Conservation (phyloP, 2,888 invertebrate species). For the Leptinotarsa peninsularis region DNA sequence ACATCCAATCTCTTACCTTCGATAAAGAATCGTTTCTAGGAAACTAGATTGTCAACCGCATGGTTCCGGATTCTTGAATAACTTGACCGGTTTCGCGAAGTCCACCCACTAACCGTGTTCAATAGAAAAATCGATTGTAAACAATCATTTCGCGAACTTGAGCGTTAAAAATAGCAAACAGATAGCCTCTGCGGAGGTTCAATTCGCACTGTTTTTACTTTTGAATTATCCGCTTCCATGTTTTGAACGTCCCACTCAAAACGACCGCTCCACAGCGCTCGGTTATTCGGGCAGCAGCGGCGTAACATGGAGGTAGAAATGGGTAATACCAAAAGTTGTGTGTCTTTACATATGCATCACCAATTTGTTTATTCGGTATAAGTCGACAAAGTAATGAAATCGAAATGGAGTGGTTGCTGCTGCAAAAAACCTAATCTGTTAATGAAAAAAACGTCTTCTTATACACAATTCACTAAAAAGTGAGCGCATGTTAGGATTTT, state of each 20-base stretch:
- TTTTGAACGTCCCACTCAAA: slow-evolving; percentile 47
- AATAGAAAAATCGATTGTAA: slow-evolving; percentile 31
- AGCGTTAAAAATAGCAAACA: slow-evolving; percentile 30
- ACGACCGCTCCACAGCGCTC: slow-evolving; percentile 27
- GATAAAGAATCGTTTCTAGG: slow-evolving; percentile 13
- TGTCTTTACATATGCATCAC: background rate
- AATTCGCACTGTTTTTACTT: slow-evolving; percentile 21
- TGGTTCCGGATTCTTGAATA: slow-evolving; percentile 13
- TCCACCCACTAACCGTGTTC: slow-evolving; percentile 21
- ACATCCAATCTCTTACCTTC: slow-evolving; percentile 1
- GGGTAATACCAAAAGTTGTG: background rate
- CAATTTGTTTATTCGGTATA: too few relatives aligned
- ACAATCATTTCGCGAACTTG: slow-evolving; percentile 28
- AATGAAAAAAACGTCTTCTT: too few relatives aligned
- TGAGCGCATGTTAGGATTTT: too few relatives aligned
- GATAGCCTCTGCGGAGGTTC: background rate
- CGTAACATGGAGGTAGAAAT: background rate
- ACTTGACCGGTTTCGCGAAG: slow-evolving; percentile 1
- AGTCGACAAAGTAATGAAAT: too few relatives aligned
- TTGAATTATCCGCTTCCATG: slow-evolving; percentile 36
- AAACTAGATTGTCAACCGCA: slow-evolving; percentile 7
- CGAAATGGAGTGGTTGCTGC: too few relatives aligned
- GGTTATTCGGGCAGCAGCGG: slow-evolving; percentile 10
- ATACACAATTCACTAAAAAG: too few relatives aligned
- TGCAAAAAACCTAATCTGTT: too few relatives aligned